Evolutionary conservation across 2,888 invertebrate species (phyloP).

Genomic region (Ophion costatus): DNA sequence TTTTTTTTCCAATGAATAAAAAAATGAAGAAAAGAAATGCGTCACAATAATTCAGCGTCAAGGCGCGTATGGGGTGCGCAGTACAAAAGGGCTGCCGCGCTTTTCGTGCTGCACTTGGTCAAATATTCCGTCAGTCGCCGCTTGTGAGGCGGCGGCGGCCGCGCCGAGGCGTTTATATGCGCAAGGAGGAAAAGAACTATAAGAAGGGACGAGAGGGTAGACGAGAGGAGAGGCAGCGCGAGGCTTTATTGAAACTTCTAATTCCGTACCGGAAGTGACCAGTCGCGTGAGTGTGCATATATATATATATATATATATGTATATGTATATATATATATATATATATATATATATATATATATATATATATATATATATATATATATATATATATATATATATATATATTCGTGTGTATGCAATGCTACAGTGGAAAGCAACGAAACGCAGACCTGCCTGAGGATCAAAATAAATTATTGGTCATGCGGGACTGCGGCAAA

Average conservation of each 20-base stretch:
- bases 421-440: constrained; percentile 69
- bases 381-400: constrained; percentile 3
- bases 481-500: constrained; percentile 46
- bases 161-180: constrained; percentile 33
- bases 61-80: constrained; percentile 4
- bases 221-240: constrained; percentile 26
- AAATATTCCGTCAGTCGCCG: constrained; percentile 56
- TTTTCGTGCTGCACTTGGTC: constrained; percentile 57
- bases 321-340: background rate
- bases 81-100: constrained; percentile 17
- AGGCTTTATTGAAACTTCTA: constrained; percentile 79
- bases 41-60: background rate
- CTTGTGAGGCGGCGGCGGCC: background rate
- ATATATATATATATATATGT: constrained; percentile 8
- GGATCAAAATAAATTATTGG: constrained; percentile 74
- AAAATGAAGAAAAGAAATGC: constrained; percentile 10
- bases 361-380: background rate
- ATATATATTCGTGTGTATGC: background rate
- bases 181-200: constrained; percentile 21
- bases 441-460: constrained; percentile 75
- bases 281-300: constrained; percentile 28
- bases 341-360: constrained; percentile 19
- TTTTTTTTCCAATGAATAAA: too few species aligned
- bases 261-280: constrained; percentile 81
- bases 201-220: constrained; percentile 15